These are phyloP conservation scores for Hesperophylax magnus DNA, from an alignment of 1,140 invertebrate genomes.

Conservation along the genomic window DNA sequence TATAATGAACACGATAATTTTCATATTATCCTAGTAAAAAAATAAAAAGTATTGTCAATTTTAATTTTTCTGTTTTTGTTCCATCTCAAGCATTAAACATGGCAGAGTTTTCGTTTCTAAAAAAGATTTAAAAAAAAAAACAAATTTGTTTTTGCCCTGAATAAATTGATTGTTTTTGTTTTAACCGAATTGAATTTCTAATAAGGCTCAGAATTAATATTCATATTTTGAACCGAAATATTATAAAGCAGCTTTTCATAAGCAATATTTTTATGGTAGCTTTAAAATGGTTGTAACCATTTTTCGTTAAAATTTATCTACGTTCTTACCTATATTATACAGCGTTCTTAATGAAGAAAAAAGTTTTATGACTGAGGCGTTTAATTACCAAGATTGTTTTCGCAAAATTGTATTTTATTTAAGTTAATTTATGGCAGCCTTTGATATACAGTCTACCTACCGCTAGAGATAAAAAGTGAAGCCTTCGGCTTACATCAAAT, in stretches of 20 bases:
- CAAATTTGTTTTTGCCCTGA: background rate
- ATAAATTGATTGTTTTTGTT: slow-evolving; percentile 2
- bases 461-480: no score
- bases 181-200: background rate
- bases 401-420: background rate
- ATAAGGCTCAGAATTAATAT: background rate
- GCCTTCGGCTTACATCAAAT: no score
- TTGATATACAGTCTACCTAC: no score
- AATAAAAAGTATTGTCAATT: background rate
- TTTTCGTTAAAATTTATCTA: background rate
- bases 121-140: background rate
- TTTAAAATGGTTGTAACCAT: no score
- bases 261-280: no score
- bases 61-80: background rate
- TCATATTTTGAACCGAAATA: no score
- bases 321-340: background rate
- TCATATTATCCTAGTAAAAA: no score
- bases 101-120: background rate
- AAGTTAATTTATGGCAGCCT: no score
- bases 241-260: no score
- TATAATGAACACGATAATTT: no score
- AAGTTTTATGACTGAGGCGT: background rate
- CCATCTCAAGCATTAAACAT: background rate
- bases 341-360: background rate
- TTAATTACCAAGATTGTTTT: background rate